Conservation (phyloP, 2,113 vertebrate genomes). For the Larimichthys polyactis region DNA sequence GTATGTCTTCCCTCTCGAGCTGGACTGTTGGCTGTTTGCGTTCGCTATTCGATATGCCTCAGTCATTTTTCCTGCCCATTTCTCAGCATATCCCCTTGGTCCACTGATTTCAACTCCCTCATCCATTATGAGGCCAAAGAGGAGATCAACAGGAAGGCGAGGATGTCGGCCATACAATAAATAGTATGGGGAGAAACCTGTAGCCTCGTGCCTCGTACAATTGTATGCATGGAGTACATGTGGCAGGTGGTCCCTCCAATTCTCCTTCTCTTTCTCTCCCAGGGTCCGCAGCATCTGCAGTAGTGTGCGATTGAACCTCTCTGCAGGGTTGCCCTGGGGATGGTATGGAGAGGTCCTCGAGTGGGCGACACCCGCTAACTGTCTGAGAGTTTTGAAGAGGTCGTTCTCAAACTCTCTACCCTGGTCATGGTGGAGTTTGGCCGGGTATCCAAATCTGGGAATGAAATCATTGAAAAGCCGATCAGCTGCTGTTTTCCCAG, state of each 20-base stretch:
- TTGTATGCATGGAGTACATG: too few relatives aligned
- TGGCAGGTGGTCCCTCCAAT: too few relatives aligned
- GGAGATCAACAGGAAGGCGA: too few relatives aligned
- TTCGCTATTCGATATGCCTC: neutral
- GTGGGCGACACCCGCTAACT: neutral
- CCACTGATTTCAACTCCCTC: too few relatives aligned
- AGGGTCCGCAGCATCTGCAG: too few relatives aligned
- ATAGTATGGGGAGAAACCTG: too few relatives aligned
- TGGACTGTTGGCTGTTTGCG: too few relatives aligned
- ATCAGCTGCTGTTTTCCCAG: neutral
- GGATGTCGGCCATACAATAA: too few relatives aligned
- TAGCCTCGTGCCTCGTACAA: too few relatives aligned
- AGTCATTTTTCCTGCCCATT: neutral
- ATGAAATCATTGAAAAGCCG: neutral
- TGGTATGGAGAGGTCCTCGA: neutral
- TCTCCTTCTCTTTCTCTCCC: neutral
- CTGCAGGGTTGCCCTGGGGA: neutral
- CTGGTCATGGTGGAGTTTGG: slow-evolving; percentile 1
- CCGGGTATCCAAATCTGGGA: neutral
- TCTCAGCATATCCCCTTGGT: neutral
- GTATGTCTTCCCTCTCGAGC: too few relatives aligned
- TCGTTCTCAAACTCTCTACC: neutral
- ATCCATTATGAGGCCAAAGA: too few relatives aligned
- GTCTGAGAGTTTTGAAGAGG: slow-evolving; percentile 2
- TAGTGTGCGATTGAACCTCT: too few relatives aligned